Base-by-base conservation (phyloP, 1,140 invertebrate species). In the Aphidius gifuensis region DNA sequence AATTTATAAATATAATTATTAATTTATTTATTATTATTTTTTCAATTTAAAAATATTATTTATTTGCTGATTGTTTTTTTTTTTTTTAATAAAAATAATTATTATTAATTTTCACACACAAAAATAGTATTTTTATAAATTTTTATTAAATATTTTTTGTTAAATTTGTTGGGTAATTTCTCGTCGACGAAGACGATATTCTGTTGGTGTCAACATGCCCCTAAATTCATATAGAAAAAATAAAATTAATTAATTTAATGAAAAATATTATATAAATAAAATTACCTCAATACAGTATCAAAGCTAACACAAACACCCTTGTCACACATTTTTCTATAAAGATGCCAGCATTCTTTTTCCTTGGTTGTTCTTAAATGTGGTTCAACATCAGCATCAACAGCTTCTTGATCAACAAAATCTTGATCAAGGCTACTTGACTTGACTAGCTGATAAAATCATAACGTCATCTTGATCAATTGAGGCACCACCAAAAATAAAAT, bases 181-280 rank as follows among this genome's bases (percentile, higher is more conserved):
- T 68, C 81, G 83, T 69, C 82, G 81, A 51, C 81, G 74, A 59
- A 86, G 77, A 69, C 87, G 80, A 68, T 88, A 88, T 71, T 89
- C 87, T 3, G 87, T 88, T 6, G 87, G 87, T 16, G 87, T 88
- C 48, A 89, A 73, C 85, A 89, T 87, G 46, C 87, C 87, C 68
- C 82, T 83, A 71, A 68, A 78, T 79, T 67, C 64, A 50, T 66
- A 55, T 54, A 5, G n/a, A n/a, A 57, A 40, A 60, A 50, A 21
- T 61, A 43, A n/a, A n/a, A n/a, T n/a, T n/a, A n/a, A n/a, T n/a
- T n/a, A n/a, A n/a, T n/a, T n/a, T n/a, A n/a, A n/a, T n/a, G n/a
- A n/a, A n/a, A n/a, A 40, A 51, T 44, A 42, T 47, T 58, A 60
- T 38, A 47, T 42, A 67, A 55, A n/a, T n/a, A n/a, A n/a, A n/a